Evolutionary conservation across 1,140 invertebrate genomes (phyloP), one percentile per base, ranked within the genome.

Genomic region (Nymphalis io): DNA sequence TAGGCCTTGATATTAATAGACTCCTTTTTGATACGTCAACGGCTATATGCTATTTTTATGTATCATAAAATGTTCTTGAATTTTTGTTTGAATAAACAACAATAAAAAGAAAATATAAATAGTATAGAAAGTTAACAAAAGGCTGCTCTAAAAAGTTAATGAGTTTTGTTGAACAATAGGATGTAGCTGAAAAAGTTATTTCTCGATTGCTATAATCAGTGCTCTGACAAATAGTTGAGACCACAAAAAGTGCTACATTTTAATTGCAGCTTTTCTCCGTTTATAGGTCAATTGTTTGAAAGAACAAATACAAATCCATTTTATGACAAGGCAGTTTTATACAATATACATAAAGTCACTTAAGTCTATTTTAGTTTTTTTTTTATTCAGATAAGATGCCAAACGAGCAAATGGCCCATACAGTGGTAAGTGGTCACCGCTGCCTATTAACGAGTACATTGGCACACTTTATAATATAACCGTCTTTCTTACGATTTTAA

Each of bases 131-230:
- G 46, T 20, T 51, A 51, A 51, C 18, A 51, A 51, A 16, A 51
- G 16, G 27, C 27, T 20, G 46, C 46, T 51, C 18, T 51, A 51
- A 51, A 51, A 51, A 51, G 46, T 20, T 51, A 51, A 51, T 51
- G 51, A 55, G 51, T 55, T 55, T 55, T 55, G 21, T 16, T 42
- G 62, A 55, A 65, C 51, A 64, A 62, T 38, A 68, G 20, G 48
- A 62, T 62, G 44, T 42, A 40, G n/a, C 48, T 60, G 48, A 68
- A 68, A 68, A 68, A 68, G 39, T 61, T 55, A 63, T 63, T 63
- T 18, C 46, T 13, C 44, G 46, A 63, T 51, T 38, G 60, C 46
- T 63, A 46, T 63, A 63, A 63, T 53, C 60, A 39, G 12, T 51
- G 46, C 46, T 21, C 13, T 38, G 44, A 51, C 46, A 51, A 13